Evolutionary conservation across 1,140 invertebrate genomes (phyloP), one percentile per base, ranked within the genome.

Genomic region (Daktulosphaira vitifoliae): DNA sequence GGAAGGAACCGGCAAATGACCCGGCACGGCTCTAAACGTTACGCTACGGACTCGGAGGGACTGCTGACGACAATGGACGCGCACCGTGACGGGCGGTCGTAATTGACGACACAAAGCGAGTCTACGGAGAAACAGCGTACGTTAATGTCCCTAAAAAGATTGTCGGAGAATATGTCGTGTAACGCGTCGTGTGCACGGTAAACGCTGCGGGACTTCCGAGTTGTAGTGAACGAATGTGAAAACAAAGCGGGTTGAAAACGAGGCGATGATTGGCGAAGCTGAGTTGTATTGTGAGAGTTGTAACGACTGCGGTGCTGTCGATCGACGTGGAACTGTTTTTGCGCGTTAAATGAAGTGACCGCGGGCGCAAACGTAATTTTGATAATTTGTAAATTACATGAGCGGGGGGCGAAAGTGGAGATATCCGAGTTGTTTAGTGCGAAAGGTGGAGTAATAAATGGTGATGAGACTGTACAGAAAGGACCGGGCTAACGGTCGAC

Each of bases 1-100:
- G 56, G 56, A 62, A 62, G 56, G 56, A 62, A 62, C 56, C 22
- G 56, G 56, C 56, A 62, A 62, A 62, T 62, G 56, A 39, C 56
- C 56, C 56, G 56, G 25, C 38, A 62, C 56, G 39, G 46, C 25
- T 23, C 8, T 15, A 11, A 15, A 3, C 5, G 33, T 37, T 16
- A 15, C 39, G 39, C 39, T 16, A 3, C 39, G n/a, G 11, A 16
- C 39, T n/a, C 39, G 5, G 33, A 3, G 23, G 42, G 38, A 23
- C 9, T 2, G 15, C 22, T 5, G 11, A 5, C 1, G 15, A 26
- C 38, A 26, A 25, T 42, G 22, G 15, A 48, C 2, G 9, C 15
- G n/a, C 20, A 44, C 38, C 38, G 38, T 26, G 38, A 56, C 53
- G 53, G 11, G 5, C 22, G 33, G n/a, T 4, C 39, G 39, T 59